These are phyloP conservation scores for Sebastes fasciatus DNA, from an alignment of 2,113 vertebrate species.

Conservation along the genomic window DNA sequence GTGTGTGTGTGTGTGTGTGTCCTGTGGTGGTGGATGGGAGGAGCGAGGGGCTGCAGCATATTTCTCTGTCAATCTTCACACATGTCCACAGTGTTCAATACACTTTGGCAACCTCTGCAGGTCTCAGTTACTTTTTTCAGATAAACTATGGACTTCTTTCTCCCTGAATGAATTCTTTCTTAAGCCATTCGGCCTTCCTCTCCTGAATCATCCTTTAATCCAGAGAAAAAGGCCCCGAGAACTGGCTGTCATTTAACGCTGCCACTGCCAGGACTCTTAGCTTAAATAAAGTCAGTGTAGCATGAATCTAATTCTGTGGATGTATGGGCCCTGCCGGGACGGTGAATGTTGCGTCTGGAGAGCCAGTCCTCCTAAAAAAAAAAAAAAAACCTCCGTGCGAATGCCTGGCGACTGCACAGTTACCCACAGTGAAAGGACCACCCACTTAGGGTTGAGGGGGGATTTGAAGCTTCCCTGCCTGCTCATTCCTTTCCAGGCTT, in stretches of 20 bases:
- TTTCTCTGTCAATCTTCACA: constrained; percentile 70
- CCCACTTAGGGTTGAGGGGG: constrained; percentile 88
- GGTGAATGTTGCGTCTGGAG: constrained; percentile 85
- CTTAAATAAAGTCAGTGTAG: constrained; percentile 89
- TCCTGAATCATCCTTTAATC: constrained; percentile 86
- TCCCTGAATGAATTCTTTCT: constrained; percentile 81
- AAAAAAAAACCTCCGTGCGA: constrained; percentile 71
- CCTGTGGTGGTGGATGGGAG: neutral
- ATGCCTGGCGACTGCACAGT: constrained; percentile 86
- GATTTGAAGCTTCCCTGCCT: constrained; percentile 83
- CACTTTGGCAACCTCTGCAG: constrained; percentile 71
- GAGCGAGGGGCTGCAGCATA: constrained; percentile 28
- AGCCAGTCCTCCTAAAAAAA: constrained; percentile 75
- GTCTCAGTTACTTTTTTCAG: constrained; percentile 75
- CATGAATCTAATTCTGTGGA: constrained; percentile 88
- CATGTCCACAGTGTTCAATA: constrained; percentile 68
- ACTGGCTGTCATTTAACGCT: constrained; percentile 84
- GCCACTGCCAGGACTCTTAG: constrained; percentile 81
- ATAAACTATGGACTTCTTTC: constrained; percentile 78
- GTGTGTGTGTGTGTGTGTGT: constrained; percentile 18
- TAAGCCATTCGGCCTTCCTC: constrained; percentile 75
- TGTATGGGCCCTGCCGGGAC: constrained; percentile 78
- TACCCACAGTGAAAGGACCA: constrained; percentile 88
- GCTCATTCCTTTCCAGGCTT: constrained; percentile 81
- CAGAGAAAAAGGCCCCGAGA: constrained; percentile 79